A percentile compares a stretch with the other conserved stretches of the same genome.
Conservation (phyloP, 2,113 vertebrate species). For the Corapipo altera region DNA sequence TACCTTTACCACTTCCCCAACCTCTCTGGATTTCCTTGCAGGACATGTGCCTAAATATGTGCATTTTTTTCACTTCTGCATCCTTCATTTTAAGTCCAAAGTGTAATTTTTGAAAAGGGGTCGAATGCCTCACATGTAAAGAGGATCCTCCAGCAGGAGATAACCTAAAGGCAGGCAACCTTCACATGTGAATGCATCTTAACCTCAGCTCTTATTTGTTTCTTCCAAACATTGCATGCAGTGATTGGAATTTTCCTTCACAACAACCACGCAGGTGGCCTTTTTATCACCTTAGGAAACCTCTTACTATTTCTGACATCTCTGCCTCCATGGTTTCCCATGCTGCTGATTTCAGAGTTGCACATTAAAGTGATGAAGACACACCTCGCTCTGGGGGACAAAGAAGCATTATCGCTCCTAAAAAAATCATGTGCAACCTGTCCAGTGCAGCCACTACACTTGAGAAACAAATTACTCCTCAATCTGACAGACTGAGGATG, state of each 20-base stretch:
- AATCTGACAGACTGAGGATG: not conserved
- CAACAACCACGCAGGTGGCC: conserved; percentile 2
- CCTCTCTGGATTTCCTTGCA: not conserved
- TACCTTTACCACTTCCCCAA: not conserved
- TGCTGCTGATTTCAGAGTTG: conserved; percentile 23
- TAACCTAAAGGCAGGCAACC: not conserved
- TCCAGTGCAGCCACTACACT: not conserved
- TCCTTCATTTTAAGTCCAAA: not conserved
- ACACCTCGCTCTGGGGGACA: conserved; percentile 35
- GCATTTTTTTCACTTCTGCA: not conserved
- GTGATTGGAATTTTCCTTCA: conserved; percentile 49
- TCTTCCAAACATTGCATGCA: not conserved
- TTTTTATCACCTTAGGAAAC: conserved; percentile 52
- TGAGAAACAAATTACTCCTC: conserved; percentile 6
- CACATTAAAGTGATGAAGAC: conserved; percentile 27
- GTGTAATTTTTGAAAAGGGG: not conserved
- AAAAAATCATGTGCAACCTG: not conserved
- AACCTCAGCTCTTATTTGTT: not conserved
- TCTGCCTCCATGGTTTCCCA: not conserved
- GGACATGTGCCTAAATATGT: not conserved
- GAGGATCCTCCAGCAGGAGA: not conserved
- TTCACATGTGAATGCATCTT: not conserved
- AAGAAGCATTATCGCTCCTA: not conserved
- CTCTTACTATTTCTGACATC: conserved; percentile 39
- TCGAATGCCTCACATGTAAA: accelerated